Percentiles rank a stretch among this genome's conserved stretches.
Evolutionary conservation across 2,797 vertebrate species (phyloP).

Genomic region (Cyprinodon diabolis): DNA sequence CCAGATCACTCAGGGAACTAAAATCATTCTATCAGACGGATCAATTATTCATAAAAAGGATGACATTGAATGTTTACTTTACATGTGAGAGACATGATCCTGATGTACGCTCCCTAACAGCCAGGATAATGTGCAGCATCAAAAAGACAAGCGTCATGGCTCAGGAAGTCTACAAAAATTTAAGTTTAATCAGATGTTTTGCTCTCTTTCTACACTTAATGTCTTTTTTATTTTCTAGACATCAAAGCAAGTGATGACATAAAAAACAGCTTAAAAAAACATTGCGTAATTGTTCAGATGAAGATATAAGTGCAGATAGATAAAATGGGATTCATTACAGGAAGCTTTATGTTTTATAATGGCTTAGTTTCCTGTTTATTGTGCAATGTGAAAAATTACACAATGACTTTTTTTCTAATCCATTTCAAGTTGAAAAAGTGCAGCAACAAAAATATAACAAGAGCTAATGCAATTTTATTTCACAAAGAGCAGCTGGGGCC

Average conservation of each 20-base stretch:
- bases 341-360: background rate
- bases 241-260: background rate
- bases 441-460: too few relatives aligned
- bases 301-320: background rate
- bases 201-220: background rate
- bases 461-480: too few relatives aligned
- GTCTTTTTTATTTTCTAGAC: conserved; percentile 12
- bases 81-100: conserved; percentile 47
- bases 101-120: conserved; percentile 46
- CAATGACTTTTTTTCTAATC: background rate
- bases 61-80: conserved; percentile 46
- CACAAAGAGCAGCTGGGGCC: background rate
- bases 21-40: conserved; percentile 64
- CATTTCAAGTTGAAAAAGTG: background rate
- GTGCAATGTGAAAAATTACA: background rate
- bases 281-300: background rate
- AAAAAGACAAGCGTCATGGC: conserved; percentile 31
- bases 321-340: background rate
- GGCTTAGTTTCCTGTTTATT: background rate
- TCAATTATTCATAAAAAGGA: conserved; percentile 71
- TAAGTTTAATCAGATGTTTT: conserved; percentile 31
- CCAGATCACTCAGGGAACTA: conserved; percentile 67
- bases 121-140: conserved; percentile 38
- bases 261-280: background rate
- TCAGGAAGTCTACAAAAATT: conserved; percentile 51